A percentile compares a stretch with the other conserved stretches of the same genome.
phyloP scores from a whole-genome alignment of 2,113 vertebrate species.

The Xiphias gladius region DNA sequence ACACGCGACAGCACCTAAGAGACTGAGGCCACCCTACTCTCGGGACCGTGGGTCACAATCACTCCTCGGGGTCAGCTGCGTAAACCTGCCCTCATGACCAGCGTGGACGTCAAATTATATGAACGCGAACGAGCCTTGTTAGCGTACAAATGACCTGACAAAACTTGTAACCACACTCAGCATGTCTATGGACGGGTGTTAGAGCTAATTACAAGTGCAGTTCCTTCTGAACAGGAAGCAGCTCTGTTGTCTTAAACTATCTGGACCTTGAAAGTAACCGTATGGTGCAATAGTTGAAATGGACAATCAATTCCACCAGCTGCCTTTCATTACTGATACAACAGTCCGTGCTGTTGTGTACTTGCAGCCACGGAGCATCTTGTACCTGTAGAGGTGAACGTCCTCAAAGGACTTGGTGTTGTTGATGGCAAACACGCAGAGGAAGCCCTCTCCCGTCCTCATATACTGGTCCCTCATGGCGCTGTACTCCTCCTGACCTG shows the following conservation, averaged over 20 bases:
- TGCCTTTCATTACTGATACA: neutral
- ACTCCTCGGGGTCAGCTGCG: neutral
- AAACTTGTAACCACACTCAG: neutral
- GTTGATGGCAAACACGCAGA: slow-evolving; percentile 92
- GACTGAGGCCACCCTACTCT: neutral
- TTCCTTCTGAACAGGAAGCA: slow-evolving; percentile 36
- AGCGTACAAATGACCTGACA: neutral
- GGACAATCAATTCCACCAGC: neutral
- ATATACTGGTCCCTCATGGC: slow-evolving; percentile 92
- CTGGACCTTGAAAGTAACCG: neutral
- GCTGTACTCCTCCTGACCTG: slow-evolving; percentile 88
- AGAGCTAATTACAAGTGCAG: neutral
- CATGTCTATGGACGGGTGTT: neutral
- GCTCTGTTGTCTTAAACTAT: neutral
- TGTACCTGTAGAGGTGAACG: slow-evolving; percentile 89
- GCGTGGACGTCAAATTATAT: neutral
- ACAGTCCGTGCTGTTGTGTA: neutral
- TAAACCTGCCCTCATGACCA: neutral
- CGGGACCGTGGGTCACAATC: neutral
- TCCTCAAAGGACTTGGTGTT: slow-evolving; percentile 90
- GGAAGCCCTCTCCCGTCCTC: slow-evolving; percentile 90
- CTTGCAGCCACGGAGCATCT: too few species aligned
- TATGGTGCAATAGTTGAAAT: neutral
- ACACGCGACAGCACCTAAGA: neutral
- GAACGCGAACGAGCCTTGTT: neutral